phyloP scores from a whole-genome alignment of 1,140 invertebrate genomes.

The Brachionus rubens region DNA sequence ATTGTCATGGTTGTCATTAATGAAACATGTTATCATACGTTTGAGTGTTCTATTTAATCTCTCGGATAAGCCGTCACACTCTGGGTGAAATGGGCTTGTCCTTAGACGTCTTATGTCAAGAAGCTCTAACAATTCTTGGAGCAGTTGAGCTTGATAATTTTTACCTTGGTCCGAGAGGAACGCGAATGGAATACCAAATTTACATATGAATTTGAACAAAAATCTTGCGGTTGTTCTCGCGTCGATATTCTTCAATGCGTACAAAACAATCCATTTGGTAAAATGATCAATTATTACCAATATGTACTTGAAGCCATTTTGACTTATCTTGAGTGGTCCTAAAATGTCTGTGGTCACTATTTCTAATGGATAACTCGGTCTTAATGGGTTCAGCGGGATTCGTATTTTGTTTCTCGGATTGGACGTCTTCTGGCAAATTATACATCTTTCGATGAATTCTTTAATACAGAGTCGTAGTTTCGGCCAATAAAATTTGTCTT shows the following conservation, averaged over 20 bases:
- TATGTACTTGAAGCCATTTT: constrained; percentile 52
- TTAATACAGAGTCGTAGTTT: too few species aligned
- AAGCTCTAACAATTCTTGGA: constrained; percentile 48
- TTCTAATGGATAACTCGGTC: too few species aligned
- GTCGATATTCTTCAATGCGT: constrained; percentile 55
- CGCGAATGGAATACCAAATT: constrained; percentile 54
- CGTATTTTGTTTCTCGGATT: too few species aligned
- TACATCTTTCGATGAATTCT: too few species aligned
- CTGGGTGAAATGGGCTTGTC: constrained; percentile 49
- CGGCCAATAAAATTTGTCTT: too few species aligned
- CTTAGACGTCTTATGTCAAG: constrained; percentile 45
- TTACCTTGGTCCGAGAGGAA: constrained; percentile 56
- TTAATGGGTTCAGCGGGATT: too few species aligned
- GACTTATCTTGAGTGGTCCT: too few species aligned
- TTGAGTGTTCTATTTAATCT: neutral
- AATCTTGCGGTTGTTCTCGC: constrained; percentile 53
- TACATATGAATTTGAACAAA: constrained; percentile 52
- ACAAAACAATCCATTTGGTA: constrained; percentile 58
- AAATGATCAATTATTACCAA: constrained; percentile 56
- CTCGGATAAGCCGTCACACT: constrained; percentile 48
- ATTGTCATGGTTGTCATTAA: neutral
- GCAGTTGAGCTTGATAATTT: constrained; percentile 47
- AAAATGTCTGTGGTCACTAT: too few species aligned
- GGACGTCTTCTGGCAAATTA: too few species aligned
- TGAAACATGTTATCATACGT: too few species aligned